These are phyloP conservation scores for Drosophila trichaetosa DNA, from an alignment of 2,888 invertebrate genomes.

Conservation along the genomic window DNA sequence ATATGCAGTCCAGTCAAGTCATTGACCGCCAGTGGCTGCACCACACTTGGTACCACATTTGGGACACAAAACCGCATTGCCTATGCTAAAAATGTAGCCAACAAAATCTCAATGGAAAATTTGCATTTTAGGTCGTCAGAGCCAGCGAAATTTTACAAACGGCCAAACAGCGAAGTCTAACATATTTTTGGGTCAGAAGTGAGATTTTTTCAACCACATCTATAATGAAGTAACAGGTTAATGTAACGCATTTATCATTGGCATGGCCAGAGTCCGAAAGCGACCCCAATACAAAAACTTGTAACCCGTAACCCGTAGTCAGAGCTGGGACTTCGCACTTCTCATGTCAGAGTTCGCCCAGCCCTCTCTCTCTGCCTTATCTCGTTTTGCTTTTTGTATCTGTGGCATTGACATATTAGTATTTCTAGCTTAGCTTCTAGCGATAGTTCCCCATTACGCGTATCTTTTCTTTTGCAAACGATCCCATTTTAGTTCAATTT, in stretches of 20 bases:
- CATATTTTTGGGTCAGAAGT: slow-evolving; percentile 71
- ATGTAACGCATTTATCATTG: slow-evolving; percentile 45
- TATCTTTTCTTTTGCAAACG: slow-evolving; percentile 6
- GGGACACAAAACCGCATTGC: slow-evolving; percentile 26
- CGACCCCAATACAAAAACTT: slow-evolving; percentile 22
- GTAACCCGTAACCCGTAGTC: neutral
- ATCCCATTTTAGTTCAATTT: neutral
- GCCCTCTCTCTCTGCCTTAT: neutral
- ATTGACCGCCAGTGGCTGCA: slow-evolving; percentile 25
- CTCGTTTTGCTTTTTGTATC: neutral
- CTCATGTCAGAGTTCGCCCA: slow-evolving; percentile 40
- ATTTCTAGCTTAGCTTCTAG: slow-evolving; percentile 19
- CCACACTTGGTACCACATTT: neutral
- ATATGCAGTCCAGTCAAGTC: slow-evolving; percentile 18
- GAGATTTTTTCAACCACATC: slow-evolving; percentile 52
- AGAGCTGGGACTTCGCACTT: neutral
- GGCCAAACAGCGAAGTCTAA: neutral
- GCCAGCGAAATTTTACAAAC: slow-evolving; percentile 50
- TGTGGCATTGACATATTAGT: slow-evolving; percentile 5
- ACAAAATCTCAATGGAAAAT: slow-evolving; percentile 42
- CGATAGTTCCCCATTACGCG: slow-evolving; percentile 11
- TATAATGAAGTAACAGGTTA: slow-evolving; percentile 23
- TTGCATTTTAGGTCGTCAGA: slow-evolving; percentile 71
- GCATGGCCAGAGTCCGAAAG: neutral
- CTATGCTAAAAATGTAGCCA: slow-evolving; percentile 10